Conservation (phyloP, 30 jellyfish, hydroid and myxozoan genomes). For the Hydractinia symbiolongicarpus region DNA sequence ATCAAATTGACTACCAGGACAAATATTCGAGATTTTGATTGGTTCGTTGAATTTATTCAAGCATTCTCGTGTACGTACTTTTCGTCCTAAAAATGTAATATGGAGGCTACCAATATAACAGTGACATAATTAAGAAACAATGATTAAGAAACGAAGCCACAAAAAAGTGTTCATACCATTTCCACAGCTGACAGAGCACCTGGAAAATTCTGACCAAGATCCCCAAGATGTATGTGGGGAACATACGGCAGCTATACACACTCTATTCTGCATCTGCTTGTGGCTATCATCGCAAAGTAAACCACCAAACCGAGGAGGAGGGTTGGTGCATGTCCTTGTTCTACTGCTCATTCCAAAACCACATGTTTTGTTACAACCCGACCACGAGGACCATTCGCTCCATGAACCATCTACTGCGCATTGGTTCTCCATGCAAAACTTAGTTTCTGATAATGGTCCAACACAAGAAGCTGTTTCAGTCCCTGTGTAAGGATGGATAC, state of each 20-base stretch:
- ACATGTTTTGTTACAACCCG: constrained; percentile 79
- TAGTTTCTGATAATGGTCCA: constrained; percentile 51
- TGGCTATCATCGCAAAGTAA: constrained; percentile 64
- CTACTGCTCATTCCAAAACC: constrained; percentile 81
- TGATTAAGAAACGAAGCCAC: no score
- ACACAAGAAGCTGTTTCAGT: constrained; percentile 51
- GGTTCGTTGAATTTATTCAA: constrained; percentile 51
- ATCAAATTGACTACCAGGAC: constrained; percentile 60
- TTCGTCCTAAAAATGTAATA: constrained; percentile 37
- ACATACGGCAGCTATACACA: constrained; percentile 62
- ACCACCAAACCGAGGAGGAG: constrained; percentile 73
- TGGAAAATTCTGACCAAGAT: constrained; percentile 70
- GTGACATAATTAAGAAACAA: no score
- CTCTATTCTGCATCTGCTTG: constrained; percentile 50
- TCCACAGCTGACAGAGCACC: constrained; percentile 54
- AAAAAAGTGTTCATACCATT: constrained; percentile 14
- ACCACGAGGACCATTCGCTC: constrained; percentile 88
- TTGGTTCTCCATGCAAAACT: constrained; percentile 38
- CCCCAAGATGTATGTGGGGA: constrained; percentile 61
- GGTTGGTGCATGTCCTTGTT: constrained; percentile 75
- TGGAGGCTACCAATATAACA: no score
- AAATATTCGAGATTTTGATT: constrained; percentile 24
- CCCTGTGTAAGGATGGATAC: constrained; percentile 69
- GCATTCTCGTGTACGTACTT: constrained; percentile 63
- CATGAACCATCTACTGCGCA: constrained; percentile 76